Conservation (phyloP, 2,888 invertebrate genomes). For the Rhagonycha lutea region DNA sequence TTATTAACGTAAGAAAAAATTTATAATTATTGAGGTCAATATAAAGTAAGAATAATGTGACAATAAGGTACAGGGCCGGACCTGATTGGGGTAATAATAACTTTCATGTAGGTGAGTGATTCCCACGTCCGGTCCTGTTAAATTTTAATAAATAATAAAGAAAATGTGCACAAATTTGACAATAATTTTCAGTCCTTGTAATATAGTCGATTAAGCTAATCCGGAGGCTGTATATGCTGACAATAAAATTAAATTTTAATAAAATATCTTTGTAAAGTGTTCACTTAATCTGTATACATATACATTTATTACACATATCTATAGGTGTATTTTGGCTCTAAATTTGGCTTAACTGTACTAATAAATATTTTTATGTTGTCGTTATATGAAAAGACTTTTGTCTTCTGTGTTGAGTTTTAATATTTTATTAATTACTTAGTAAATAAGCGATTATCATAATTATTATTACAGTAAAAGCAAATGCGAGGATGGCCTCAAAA, state of each 20-base stretch:
- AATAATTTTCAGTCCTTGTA: constrained; percentile 35
- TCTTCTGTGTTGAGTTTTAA: constrained; percentile 29
- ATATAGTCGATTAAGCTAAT: constrained; percentile 34
- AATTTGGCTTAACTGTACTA: constrained; percentile 17
- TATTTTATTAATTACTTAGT: constrained; percentile 29
- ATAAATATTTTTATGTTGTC: constrained; percentile 3
- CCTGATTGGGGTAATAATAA: background rate
- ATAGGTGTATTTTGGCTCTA: constrained; percentile 17
- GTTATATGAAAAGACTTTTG: constrained; percentile 17
- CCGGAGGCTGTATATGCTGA: constrained; percentile 39
- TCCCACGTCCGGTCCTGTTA: background rate
- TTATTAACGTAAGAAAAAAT: constrained; percentile 6
- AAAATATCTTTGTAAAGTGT: constrained; percentile 24
- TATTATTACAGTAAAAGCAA: background rate
- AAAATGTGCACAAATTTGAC: constrained; percentile 38
- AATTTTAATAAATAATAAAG: background rate
- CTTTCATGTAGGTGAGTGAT: background rate
- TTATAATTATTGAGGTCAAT: constrained; percentile 30
- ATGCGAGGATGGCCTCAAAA: background rate
- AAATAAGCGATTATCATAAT: constrained; percentile 21
- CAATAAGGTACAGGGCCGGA: constrained; percentile 25
- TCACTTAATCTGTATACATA: constrained; percentile 29
- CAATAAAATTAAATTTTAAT: constrained; percentile 35
- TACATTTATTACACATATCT: constrained; percentile 33
- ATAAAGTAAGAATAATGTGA: constrained; percentile 24